Evolutionary conservation across 2,888 invertebrate species (phyloP), one percentile per base, ranked within the genome.

Genomic region (Stenoptilia bipunctidactyla): DNA sequence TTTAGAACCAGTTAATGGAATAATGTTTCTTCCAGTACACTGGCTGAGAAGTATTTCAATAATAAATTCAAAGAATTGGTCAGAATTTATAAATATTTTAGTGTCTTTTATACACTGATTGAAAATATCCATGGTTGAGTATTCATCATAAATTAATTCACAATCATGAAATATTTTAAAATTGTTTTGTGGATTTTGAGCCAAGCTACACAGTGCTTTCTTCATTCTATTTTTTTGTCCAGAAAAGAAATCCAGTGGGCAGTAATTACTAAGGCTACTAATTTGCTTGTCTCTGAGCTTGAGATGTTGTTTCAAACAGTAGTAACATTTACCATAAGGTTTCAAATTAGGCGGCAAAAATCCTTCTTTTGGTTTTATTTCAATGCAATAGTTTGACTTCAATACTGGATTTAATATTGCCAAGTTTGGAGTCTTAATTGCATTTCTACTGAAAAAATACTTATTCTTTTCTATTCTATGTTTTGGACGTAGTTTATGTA

Each of bases 171-270:
- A 89, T 30, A 89, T 60, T 62, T 87, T 86, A 4, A 89, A 73
- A 59, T 90, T 90, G 58, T 89, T 89, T 52, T 90, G 89, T 36
- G 89, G 89, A 50, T 85, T 86, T 10, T 69, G 53, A 13, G 87
- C 61, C 27, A 90, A 60, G 39, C 67, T 75, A 36, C 63, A 46
- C 12, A 89, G 49, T 8, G 89, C 85, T 49, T 58, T 56, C 50
- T 74, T 85, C 87, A 89, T 89, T 55, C 87, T 71, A 10, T 46
- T 43, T 47, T 57, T 71, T 43, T 85, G 66, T 34, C 90, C 91
- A 45, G 90, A 90, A 71, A 89, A 92, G 25, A 92, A 70, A 58
- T 90, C 89, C 41, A 91, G 61, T 0, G 92, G 92, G 52, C 92
- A 92, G 56, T 90, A 92, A n/a, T 67, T 60, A 56, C 89, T 90